Conservation (phyloP, 2,888 invertebrate genomes). For the Cosmopolites sordidus region DNA sequence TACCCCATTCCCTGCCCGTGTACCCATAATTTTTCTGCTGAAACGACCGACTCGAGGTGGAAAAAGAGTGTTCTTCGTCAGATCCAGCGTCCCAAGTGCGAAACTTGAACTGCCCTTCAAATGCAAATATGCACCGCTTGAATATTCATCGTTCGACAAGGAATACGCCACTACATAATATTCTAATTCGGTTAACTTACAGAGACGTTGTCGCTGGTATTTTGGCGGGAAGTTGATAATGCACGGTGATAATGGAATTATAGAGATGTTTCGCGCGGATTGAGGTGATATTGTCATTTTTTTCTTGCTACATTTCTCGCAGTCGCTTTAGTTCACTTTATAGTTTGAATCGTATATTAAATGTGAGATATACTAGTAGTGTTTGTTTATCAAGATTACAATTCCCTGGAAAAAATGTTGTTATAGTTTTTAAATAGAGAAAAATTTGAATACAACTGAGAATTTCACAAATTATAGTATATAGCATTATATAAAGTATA, state of each 20-base stretch:
- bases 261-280: no score
- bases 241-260: constrained; percentile 1
- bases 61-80: constrained; percentile 30
- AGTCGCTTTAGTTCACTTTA: no score
- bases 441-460: no score
- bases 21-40: constrained; percentile 11
- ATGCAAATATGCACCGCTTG: constrained; percentile 43
- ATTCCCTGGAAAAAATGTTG: no score
- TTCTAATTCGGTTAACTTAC: constrained; percentile 37
- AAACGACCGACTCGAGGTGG: constrained; percentile 5
- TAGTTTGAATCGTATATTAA: no score
- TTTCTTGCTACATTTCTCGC: no score
- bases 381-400: no score
- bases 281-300: no score
- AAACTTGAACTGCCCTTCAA: constrained; percentile 39
- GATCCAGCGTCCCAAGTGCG: constrained; percentile 19
- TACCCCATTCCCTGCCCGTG: not conserved
- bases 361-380: no score
- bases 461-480: no score
- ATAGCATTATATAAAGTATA: no score
- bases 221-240: constrained; percentile 1
- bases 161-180: constrained; percentile 27
- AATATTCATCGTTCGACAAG: constrained; percentile 42
- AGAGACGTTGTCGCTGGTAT: constrained; percentile 15
- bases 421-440: no score